Base-by-base conservation (phyloP, 2,113 vertebrate species). In the Ramphastos sulfuratus region DNA sequence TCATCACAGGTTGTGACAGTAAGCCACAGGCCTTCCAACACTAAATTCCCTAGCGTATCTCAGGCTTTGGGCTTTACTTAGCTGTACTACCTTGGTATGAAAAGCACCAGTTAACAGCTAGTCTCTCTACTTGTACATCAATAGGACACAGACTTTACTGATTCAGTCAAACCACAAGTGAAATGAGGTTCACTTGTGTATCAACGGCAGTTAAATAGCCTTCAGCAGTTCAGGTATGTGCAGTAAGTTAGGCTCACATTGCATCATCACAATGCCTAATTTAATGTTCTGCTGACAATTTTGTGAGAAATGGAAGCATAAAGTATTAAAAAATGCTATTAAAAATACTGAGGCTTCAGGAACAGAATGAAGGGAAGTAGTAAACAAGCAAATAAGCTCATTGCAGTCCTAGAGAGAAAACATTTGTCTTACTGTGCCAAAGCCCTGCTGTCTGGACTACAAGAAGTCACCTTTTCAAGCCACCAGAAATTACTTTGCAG, bases 1-100 rank as follows among this genome's bases (percentile, higher is more conserved):
- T 3, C 12, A 25, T 33, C n/a, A 67, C 13, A 30, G 6, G 9
- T 0, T 0, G n/a, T 20, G 23, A 58, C 56, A 74, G 2, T 5
- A 69, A 23, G 20, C 17, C n/a, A 50, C 33, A 70, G 4, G 52
- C 20, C 27, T 54, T 58, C 46, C 3, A 27, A 8, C 11, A 10
- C 4, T 44, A 44, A 44, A 44, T 44, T 44, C 44, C 15, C 44
- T 44, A 16, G 44, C 14, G 6, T 44, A 16, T 44, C 14, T 16
- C 44, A 44, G 44, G 44, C 44, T 44, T 44, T 44, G 44, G 44
- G 44, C 44, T 16, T 44, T 44, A 44, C 44, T 63, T 21, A 56
- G 25, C 28, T 67, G 37, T 24, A 39, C 37, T 28, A 46, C 44
- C 15, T 37, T 8, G 7, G 14, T 24, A 72, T 0, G 3, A 77